Evolutionary conservation across 2,113 vertebrate genomes (phyloP), one percentile per base, ranked within the genome.

Genomic region (Pantherophis guttatus): DNA sequence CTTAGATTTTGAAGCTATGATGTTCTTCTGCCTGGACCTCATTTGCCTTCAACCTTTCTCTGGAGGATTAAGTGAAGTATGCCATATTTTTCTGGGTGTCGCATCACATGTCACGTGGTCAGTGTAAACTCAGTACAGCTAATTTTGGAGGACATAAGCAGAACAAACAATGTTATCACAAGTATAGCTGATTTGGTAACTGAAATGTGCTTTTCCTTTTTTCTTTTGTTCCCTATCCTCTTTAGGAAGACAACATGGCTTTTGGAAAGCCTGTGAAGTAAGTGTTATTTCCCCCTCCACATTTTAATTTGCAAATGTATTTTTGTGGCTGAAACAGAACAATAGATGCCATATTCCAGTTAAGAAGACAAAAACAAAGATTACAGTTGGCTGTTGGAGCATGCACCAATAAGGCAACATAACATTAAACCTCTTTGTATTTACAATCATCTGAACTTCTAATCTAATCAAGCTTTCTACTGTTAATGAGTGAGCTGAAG

Each of bases 261-360:
- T 99, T 99, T 96, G 99, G 99, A 92, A 98, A 98, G 91, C 99
- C 99, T 44, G 99, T 98, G 94, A 99, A 99, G 99, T 99, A 97
- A 98, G 99, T 98, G 93, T 29, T 91, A 4, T 50, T 85, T n/a
- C 24, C 3, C 44, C 85, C 48, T 7, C 48, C 24, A 50, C 57
- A 8, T 26, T 11, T 48, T 86, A 12, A 1, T 1, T 93, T 62
- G 94, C 90, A 92, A 85, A 93, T 29, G 55, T 94, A 65, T 65
- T 29, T 91, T 52, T 59, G n/a, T 24, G 8, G 3, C 2, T 1
- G 58, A 94, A 88, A 93, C 19, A 75, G 58, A 24, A 5, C 0
- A 0, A 17, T 75, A 24, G 2, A 91, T 93, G 19, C 11, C 24
- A 13, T 17, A 13, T 53, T 88, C 0, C 3, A 33, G 65, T 94